These are phyloP conservation scores for Salminus brasiliensis DNA, from an alignment of 2,113 vertebrate species.

Conservation along the genomic window DNA sequence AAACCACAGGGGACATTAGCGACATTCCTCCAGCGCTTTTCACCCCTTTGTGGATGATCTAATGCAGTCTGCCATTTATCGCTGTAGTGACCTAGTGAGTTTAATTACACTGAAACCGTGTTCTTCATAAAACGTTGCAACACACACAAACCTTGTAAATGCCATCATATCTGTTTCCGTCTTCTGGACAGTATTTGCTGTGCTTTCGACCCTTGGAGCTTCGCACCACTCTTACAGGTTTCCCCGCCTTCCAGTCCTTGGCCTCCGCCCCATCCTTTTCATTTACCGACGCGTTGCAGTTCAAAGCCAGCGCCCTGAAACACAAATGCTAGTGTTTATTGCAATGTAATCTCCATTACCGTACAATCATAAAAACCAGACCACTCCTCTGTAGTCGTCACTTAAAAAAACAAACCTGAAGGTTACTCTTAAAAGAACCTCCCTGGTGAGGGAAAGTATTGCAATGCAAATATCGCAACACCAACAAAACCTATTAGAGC, in stretches of 20 bases:
- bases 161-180: conserved; percentile 95
- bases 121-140: too few species aligned
- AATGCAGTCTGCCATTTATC: too few species aligned
- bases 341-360: too few species aligned
- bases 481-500: too few species aligned
- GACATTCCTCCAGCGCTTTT: too few species aligned
- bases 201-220: conserved; percentile 91
- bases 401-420: too few species aligned
- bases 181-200: conserved; percentile 89
- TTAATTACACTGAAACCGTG: too few species aligned
- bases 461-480: too few species aligned
- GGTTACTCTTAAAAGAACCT: too few species aligned
- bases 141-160: conserved; percentile 87
- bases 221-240: conserved; percentile 91
- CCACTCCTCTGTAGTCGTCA: not conserved
- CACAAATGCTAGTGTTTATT: not conserved
- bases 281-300: conserved; percentile 89
- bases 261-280: conserved; percentile 87
- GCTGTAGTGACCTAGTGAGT: too few species aligned
- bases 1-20: not conserved
- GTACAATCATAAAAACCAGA: not conserved
- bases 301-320: conserved; percentile 89
- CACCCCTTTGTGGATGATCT: too few species aligned
- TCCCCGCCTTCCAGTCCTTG: conserved; percentile 93
- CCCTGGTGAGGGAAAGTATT: too few species aligned